Evolutionary conservation across 1,140 invertebrate genomes (phyloP).

Genomic region (Polypedilum vanderplanki): DNA sequence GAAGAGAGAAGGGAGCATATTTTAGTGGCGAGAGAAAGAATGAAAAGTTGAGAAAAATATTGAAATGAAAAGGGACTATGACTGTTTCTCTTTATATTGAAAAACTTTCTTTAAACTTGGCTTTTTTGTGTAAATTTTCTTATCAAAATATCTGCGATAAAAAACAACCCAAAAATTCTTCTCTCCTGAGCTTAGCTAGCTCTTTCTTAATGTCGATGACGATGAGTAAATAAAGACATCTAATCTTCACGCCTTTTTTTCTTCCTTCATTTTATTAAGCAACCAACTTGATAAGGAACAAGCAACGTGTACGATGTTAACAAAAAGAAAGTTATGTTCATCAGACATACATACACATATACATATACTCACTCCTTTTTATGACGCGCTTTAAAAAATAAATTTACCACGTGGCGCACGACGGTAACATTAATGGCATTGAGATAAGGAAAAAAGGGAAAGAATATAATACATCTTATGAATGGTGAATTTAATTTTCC

Average conservation of each 20-base stretch:
- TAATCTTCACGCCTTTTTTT: conserved; percentile 24
- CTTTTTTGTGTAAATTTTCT: background rate
- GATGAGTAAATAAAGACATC: conserved; percentile 20
- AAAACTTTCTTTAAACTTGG: background rate
- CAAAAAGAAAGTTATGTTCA: background rate
- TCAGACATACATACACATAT: background rate
- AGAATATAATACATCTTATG: background rate
- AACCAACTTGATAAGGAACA: background rate
- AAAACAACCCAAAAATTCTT: background rate
- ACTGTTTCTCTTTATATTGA: background rate
- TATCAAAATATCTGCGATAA: background rate
- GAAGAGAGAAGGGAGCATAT: background rate
- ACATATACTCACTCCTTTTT: background rate
- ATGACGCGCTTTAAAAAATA: background rate
- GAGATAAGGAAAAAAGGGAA: background rate
- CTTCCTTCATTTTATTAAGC: no score
- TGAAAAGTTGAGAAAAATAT: background rate
- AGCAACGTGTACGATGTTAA: background rate
- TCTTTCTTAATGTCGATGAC: background rate
- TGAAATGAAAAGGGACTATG: background rate
- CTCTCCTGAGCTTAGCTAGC: background rate
- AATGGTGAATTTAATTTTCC: no score
- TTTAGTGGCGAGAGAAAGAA: background rate
- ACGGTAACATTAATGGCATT: background rate
- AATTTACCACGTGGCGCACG: conserved; percentile 1